Base-by-base conservation (phyloP, 2,888 invertebrate species). In the Hermaeophaga mercurialis region DNA sequence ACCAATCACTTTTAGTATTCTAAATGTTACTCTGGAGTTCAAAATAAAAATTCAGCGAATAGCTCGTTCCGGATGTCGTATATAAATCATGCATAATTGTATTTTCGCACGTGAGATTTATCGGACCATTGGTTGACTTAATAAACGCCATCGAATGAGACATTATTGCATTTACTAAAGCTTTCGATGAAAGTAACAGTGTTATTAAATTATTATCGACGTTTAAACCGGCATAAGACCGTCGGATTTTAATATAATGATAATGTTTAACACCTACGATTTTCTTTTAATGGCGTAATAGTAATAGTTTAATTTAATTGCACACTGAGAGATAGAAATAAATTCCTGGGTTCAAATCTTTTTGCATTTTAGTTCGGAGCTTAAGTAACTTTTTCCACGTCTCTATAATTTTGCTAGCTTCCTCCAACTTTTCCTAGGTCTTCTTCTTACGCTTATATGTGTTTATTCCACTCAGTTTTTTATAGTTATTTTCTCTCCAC, bases 51-150 rank as follows among this genome's bases (percentile, higher is more conserved):
- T 43, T 43, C 43, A 15, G 2, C 18, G 22, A 4, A 47, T 36
- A 11, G n/a, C 18, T n/a, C 9, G n/a, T 22, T 47, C 47, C 47
- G 47, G 47, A 47, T 47, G 34, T 47, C 47, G 34, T 36, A 47
- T 47, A 47, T n/a, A n/a, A 47, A 47, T 47, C 34, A 47, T 47
- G 14, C 24, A 24, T 36, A 47, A 47, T 36, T 36, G 34, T 24
- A 34, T 36, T 34, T 47, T 47, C 47, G 47, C 47, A 34, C 47
- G 34, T 34, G 34, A 47, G 34, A 47, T 47, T 47, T 36, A 36
- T 36, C 47, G 36, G 36, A 15, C 24, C 22, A 19, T 47, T 22
- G 34, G 11, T 7, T 22, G 36, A 24, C 34, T 34, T 36, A 34
- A n/a, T n/a, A n/a, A n/a, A n/a, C n/a, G n/a, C n/a, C 11, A 14